Evolutionary conservation across 2,888 invertebrate species (phyloP).

Genomic region (Sminthurides aquaticus): DNA sequence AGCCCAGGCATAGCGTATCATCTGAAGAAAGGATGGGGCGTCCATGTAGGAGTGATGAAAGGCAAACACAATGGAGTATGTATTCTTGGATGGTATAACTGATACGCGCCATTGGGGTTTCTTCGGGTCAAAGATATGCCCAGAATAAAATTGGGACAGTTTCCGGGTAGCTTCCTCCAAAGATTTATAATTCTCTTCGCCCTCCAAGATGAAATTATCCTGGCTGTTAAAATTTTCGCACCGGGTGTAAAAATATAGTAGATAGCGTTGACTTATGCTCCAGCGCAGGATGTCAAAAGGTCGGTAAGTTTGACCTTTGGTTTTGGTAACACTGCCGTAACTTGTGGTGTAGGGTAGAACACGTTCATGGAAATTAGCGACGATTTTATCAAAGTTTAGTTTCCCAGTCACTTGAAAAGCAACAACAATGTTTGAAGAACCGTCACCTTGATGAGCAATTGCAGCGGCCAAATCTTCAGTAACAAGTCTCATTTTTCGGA

Average conservation of each 20-base stretch:
- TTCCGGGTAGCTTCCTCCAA: not conserved
- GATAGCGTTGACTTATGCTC: not conserved
- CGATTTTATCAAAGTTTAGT: not conserved
- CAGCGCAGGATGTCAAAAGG: not conserved
- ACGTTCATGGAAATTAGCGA: not conserved
- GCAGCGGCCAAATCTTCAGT: not conserved
- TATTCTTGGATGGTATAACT: not conserved
- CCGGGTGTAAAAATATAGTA: not conserved
- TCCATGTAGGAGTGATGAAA: not conserved
- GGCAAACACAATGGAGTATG: not conserved
- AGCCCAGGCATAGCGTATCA: not conserved
- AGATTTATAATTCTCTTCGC: not conserved
- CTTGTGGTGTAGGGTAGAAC: not conserved
- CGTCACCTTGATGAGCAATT: not conserved
- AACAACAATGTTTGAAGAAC: not conserved
- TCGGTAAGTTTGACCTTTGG: not conserved
- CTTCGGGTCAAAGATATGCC: not conserved
- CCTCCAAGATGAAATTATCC: not conserved
- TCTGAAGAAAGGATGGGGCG: not conserved
- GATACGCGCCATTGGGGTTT: not conserved
- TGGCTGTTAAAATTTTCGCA: not conserved
- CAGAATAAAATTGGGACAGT: not conserved
- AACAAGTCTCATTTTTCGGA: too few species aligned
- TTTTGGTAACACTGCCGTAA: not conserved
- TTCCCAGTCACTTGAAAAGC: not conserved